A percentile compares a stretch with the other conserved stretches of the same genome.
phyloP scores from a whole-genome alignment of 2,888 invertebrate species.

The Carabus problematicus region DNA sequence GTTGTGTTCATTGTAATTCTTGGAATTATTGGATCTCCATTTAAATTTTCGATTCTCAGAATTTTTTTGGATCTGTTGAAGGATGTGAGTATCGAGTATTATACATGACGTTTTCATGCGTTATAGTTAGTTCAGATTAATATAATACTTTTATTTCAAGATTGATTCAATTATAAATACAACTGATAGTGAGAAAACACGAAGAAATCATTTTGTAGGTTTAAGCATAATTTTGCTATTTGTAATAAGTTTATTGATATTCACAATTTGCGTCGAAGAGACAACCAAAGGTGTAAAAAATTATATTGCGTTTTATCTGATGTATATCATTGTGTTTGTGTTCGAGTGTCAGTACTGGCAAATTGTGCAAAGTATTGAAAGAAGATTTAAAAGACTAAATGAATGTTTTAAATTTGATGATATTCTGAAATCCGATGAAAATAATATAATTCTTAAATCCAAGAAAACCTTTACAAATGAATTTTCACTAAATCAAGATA shows the following conservation, averaged over 20 bases:
- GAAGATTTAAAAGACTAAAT: constrained; percentile 32
- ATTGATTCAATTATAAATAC: constrained; percentile 22
- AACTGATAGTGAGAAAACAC: constrained; percentile 3
- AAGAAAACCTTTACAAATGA: background rate
- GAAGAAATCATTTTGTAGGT: constrained; percentile 14
- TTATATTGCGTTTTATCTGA: constrained; percentile 23
- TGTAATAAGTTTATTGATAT: constrained; percentile 21
- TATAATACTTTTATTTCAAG: constrained; percentile 25
- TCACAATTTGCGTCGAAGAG: constrained; percentile 9
- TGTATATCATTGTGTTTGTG: constrained; percentile 31
- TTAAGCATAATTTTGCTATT: constrained; percentile 21
- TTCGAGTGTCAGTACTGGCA: constrained; percentile 30
- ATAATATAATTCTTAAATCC: background rate
- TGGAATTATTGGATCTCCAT: constrained; percentile 15
- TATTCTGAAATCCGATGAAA: background rate
- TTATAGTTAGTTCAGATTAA: background rate
- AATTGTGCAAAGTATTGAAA: constrained; percentile 24
- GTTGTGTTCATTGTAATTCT: constrained; percentile 26
- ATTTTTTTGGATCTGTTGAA: constrained; percentile 11
- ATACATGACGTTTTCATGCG: background rate
- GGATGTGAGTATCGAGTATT: constrained; percentile 8
- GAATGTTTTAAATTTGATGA: constrained; percentile 20
- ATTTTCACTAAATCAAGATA: background rate
- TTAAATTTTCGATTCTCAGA: constrained; percentile 11
- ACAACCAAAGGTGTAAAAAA: background rate